phyloP scores from a whole-genome alignment of 2,113 vertebrate species.

The Anguilla japonica region DNA sequence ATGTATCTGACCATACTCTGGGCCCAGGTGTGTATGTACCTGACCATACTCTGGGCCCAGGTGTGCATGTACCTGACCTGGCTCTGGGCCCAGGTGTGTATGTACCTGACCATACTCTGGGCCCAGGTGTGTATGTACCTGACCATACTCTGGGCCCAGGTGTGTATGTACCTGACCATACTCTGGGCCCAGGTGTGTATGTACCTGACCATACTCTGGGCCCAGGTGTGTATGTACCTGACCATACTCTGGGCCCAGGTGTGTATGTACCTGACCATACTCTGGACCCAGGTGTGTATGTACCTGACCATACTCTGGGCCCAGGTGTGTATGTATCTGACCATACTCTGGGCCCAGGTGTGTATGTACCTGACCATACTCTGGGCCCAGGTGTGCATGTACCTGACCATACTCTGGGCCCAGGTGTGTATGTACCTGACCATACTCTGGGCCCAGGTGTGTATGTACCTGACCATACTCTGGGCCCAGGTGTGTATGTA shows the following conservation, averaged over 20 bases:
- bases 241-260: too few species aligned
- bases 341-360: too few species aligned
- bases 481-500: background rate
- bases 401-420: constrained; percentile 64
- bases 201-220: too few species aligned
- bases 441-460: too few species aligned
- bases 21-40: constrained; percentile 55
- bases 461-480: constrained; percentile 64
- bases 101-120: too few species aligned
- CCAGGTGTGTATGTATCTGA: background rate
- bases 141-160: too few species aligned
- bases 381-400: background rate
- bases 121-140: background rate
- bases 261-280: constrained; percentile 65
- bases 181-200: too few species aligned
- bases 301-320: constrained; percentile 65
- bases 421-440: constrained; percentile 64
- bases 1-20: constrained; percentile 64
- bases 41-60: constrained; percentile 44
- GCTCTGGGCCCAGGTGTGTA: too few species aligned
- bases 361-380: constrained; percentile 65
- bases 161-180: constrained; percentile 72
- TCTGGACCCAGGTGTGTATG: too few species aligned
- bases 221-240: constrained; percentile 64
- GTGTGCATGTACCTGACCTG: background rate